Percentiles rank a stretch among this genome's conserved stretches.
Evolutionary conservation across 2,888 invertebrate genomes (phyloP).

Genomic region (Labia minor): DNA sequence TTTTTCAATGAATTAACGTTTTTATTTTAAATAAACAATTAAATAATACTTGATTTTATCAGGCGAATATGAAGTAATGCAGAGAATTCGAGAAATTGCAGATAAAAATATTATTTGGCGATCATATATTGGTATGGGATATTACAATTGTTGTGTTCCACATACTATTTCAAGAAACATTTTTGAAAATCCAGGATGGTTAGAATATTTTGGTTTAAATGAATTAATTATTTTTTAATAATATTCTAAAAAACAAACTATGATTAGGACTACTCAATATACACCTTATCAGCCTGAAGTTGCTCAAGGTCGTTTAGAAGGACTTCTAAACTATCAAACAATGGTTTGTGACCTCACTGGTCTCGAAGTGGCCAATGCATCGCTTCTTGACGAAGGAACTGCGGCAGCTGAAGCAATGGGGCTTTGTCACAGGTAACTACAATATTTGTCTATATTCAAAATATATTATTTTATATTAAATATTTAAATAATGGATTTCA

Average conservation of each 20-base stretch:
- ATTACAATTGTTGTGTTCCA: constrained; percentile 94
- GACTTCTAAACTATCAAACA: constrained; percentile 94
- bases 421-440: constrained; percentile 69
- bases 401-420: constrained; percentile 96
- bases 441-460: not conserved
- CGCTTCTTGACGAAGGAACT: constrained; percentile 88
- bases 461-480: not conserved
- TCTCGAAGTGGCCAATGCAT: constrained; percentile 92
- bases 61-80: constrained; percentile 88
- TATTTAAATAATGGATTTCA: too few species aligned
- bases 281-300: constrained; percentile 99
- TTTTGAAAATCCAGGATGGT: constrained; percentile 99
- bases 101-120: constrained; percentile 88
- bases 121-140: constrained; percentile 97
- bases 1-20: too few species aligned
- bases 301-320: constrained; percentile 90
- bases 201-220: constrained; percentile 29
- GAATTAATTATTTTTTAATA: not conserved
- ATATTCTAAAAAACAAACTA: not conserved
- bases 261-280: constrained; percentile 92
- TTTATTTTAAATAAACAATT: not conserved
- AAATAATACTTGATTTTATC: constrained; percentile 31
- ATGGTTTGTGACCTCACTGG: constrained; percentile 93
- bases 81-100: constrained; percentile 63
- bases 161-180: constrained; percentile 91